Evolutionary conservation across 2,113 vertebrate genomes (phyloP), one percentile per base, ranked within the genome.

Genomic region (Marcusenius ussheri): DNA sequence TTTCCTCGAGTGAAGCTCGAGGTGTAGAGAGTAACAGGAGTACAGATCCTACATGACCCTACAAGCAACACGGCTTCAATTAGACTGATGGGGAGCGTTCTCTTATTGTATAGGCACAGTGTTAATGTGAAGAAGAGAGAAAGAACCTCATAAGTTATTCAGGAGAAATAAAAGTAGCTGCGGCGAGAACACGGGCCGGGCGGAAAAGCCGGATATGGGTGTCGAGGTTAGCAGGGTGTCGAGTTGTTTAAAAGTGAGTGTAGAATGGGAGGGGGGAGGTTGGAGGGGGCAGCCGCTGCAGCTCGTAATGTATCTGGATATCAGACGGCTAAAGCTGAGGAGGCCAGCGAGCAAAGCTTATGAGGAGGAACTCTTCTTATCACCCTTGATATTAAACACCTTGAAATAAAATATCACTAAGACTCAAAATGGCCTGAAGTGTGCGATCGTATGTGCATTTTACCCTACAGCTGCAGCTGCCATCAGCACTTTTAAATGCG

Each of bases 121-220:
- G 50, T 58, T 84, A 24, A 62, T n/a, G 53, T 89, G 87, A 49
- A 51, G 84, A 85, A 85, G 56, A 88, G 45, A 66, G 45, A 51
- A 53, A 45, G 39, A 86, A 31, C 62, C 53, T 90, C 56, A 85
- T 90, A 46, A 89, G 83, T 80, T 66, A 90, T 90, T 88, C 13
- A 90, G 27, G 90, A 74, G 88, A 53, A 90, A 90, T 83, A 89
- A 90, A 90, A 85, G 88, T 24, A 42, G 17, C 19, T 17, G 45
- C 77, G 66, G 39, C 8, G n/a, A 45, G 85, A 88, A 89, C 87
- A 84, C 13, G 51, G 53, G 58, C 45, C 24, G 24, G 87, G 11
- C 80, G 49, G 50, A 56, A 39, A 84, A 19, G 83, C 19, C 19
- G 11, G 83, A 39, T 24, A 24, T 1, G 39, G 42, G 47, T 39